Conservation (phyloP, 2,797 vertebrate species). For the Simalia tracyae region DNA sequence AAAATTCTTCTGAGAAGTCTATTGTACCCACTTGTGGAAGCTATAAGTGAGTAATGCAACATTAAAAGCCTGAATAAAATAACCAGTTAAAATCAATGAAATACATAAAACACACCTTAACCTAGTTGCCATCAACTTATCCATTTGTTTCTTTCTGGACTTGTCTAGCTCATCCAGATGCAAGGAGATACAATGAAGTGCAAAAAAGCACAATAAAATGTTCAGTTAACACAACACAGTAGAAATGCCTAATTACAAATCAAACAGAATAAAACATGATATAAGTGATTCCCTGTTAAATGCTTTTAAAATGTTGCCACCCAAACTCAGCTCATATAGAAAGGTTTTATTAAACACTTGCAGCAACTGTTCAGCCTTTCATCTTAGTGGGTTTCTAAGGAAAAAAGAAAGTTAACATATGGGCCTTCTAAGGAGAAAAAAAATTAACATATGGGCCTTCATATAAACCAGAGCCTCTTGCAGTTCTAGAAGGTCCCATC, state of each 20-base stretch:
- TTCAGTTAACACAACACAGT: constrained; percentile 28
- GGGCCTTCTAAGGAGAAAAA: not conserved
- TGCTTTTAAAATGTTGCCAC: not conserved
- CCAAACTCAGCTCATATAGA: not conserved
- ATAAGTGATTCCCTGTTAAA: not conserved
- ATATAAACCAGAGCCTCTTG: not conserved
- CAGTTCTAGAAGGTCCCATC: not conserved
- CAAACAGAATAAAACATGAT: constrained; percentile 13
- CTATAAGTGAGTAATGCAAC: not conserved
- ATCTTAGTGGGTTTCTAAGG: not conserved
- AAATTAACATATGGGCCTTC: not conserved
- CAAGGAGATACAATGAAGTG: constrained; percentile 10
- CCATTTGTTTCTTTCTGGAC: constrained; percentile 17
- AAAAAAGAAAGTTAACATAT: no score
- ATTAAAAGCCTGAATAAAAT: constrained; percentile 1
- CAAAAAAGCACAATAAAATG: constrained; percentile 7
- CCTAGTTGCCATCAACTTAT: not conserved
- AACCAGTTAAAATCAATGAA: constrained; percentile 24
- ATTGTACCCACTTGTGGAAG: not conserved
- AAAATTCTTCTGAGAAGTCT: not conserved
- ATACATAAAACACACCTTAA: constrained; percentile 16
- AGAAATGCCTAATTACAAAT: constrained; percentile 21
- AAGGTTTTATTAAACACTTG: not conserved
- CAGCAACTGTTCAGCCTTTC: not conserved
- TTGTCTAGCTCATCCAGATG: constrained; percentile 5